Percentiles rank a stretch among this genome's conserved stretches.
Evolutionary conservation across 2,888 invertebrate species (phyloP).

Genomic region (Sussaba pulchella): DNA sequence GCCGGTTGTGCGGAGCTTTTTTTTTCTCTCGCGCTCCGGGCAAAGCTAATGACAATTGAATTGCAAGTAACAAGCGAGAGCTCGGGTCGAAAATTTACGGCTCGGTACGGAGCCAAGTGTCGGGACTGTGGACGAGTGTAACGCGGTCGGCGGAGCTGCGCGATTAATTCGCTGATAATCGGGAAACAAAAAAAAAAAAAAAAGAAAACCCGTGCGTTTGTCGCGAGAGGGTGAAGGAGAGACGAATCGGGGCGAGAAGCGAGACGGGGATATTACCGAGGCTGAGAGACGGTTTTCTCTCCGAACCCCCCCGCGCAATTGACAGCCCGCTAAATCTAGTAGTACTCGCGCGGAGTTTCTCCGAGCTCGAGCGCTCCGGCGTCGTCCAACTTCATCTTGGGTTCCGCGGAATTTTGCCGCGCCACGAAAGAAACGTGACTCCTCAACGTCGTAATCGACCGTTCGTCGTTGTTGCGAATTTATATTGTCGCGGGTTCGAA

Average conservation of each 20-base stretch:
- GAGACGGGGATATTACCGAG: background rate
- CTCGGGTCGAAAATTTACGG: background rate
- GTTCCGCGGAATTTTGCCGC: constrained; percentile 34
- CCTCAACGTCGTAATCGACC: no score
- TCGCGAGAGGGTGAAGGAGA: constrained; percentile 5
- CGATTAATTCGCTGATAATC: constrained; percentile 68
- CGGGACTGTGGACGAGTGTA: background rate
- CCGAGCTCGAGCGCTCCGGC: constrained; percentile 32
- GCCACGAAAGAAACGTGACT: constrained; percentile 16
- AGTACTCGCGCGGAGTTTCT: constrained; percentile 54
- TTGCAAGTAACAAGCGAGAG: constrained; percentile 34
- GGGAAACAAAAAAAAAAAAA: constrained; percentile 54
- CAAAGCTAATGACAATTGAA: constrained; percentile 69
- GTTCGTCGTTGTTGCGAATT: background rate
- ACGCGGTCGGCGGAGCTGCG: constrained; percentile 3
- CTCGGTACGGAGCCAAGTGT: no score
- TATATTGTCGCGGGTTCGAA: background rate
- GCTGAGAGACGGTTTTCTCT: constrained; percentile 53
- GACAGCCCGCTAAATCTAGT: constrained; percentile 66
- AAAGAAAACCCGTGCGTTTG: constrained; percentile 59
- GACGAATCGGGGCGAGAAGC: background rate
- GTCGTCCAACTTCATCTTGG: constrained; percentile 5
- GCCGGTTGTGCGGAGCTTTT: constrained; percentile 79
- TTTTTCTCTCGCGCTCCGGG: constrained; percentile 70
- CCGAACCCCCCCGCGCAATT: constrained; percentile 54